phyloP scores from a whole-genome alignment of 2,113 vertebrate genomes.

The Erythrolamprus reginae region DNA sequence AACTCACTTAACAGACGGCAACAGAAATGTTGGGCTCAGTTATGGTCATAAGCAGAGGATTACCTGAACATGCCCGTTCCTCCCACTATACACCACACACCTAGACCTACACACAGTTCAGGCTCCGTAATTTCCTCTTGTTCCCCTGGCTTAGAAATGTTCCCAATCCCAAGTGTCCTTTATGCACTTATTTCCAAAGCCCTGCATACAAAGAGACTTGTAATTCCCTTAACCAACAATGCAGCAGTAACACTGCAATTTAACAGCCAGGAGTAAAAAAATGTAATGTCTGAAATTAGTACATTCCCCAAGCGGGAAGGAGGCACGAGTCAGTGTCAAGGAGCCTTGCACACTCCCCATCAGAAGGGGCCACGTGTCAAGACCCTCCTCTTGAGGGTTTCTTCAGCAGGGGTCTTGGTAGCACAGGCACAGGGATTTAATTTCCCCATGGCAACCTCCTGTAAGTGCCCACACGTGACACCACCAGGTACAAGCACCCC shows the following conservation, averaged over 20 bases:
- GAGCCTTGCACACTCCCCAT: neutral
- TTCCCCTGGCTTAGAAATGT: neutral
- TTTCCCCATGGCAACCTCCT: conserved; percentile 11
- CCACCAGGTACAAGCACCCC: neutral
- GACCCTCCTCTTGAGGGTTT: neutral
- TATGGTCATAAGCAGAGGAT: neutral
- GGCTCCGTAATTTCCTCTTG: neutral
- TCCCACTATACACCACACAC: neutral
- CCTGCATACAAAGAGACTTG: neutral
- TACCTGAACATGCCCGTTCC: neutral
- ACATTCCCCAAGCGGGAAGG: neutral
- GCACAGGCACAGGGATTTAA: neutral
- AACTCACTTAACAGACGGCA: neutral
- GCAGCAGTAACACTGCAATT: neutral
- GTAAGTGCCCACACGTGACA: neutral
- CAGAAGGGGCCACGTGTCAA: neutral
- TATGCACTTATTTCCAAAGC: neutral
- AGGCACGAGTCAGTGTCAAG: neutral
- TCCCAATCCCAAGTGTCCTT: neutral
- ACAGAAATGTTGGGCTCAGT: neutral
- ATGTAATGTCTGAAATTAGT: neutral
- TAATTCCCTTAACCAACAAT: neutral
- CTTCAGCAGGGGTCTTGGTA: neutral
- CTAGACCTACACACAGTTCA: neutral
- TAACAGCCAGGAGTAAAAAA: neutral